These are phyloP conservation scores for Gephyroberyx darwinii DNA, from an alignment of 2,797 vertebrate species.

Conservation along the genomic window DNA sequence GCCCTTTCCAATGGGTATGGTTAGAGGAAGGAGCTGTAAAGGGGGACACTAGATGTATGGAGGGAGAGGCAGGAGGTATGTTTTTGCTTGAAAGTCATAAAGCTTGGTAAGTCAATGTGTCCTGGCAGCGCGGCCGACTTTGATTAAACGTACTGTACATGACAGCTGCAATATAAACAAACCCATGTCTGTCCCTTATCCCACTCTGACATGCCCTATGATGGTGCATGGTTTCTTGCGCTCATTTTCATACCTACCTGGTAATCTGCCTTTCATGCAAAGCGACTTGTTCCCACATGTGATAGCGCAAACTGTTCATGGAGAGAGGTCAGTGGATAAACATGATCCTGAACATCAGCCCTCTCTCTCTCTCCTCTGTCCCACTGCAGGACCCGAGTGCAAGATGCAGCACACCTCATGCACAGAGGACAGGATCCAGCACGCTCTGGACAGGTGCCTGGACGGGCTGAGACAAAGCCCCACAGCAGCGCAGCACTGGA, in stretches of 20 bases:
- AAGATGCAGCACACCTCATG: conserved; percentile 98
- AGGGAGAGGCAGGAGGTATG: too few species aligned
- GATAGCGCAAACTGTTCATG: conserved; percentile 39
- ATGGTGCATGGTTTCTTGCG: conserved; percentile 27
- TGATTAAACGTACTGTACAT: not conserved
- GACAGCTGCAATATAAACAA: conserved; percentile 22
- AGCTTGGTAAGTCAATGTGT: too few species aligned
- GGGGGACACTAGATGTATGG: not conserved
- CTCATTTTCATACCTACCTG: conserved; percentile 64
- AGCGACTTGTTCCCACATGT: conserved; percentile 18
- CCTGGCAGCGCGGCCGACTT: too few species aligned
- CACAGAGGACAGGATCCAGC: conserved; percentile 98
- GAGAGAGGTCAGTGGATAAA: conserved; percentile 14
- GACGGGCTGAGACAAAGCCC: conserved; percentile 87
- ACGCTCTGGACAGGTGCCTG: conserved; percentile 92
- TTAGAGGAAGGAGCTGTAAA: not conserved
- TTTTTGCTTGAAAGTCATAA: too few species aligned
- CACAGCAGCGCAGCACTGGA: conserved; percentile 84
- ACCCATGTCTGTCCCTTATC: conserved; percentile 18
- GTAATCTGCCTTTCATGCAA: conserved; percentile 67
- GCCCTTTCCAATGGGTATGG: too few species aligned
- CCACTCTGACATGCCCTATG: conserved; percentile 34
- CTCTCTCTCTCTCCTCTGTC: conserved; percentile 18
- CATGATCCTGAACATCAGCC: conserved; percentile 3
- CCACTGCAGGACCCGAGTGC: conserved; percentile 83